Base-by-base conservation (phyloP, 2,113 vertebrate genomes). In the Ursus arctos region DNA sequence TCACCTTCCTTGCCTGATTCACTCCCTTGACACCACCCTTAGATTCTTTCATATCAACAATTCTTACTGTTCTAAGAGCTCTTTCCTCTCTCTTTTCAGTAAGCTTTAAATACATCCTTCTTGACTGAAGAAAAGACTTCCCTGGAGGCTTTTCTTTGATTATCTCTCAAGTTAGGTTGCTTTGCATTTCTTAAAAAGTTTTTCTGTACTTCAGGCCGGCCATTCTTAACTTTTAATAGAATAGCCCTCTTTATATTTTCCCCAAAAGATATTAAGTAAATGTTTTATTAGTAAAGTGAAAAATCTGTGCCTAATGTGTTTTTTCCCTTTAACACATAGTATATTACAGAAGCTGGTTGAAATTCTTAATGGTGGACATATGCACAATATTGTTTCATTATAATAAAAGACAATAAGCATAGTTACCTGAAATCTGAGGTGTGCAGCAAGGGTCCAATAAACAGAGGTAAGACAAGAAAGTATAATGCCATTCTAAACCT, bases 41-140 rank as follows among this genome's bases (percentile, higher is more conserved):
- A 89, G 11, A 72, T 82, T 88, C 31, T 95, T 86, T 95, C 43
- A 43, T 82, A 79, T 93, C 53, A 91, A 40, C 33, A 80, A 65
- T 97, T 97, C 84, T 94, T 96, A 93, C 31, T 88, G 76, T 76
- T 94, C 84, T 91, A 93, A 91, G 88, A 94, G 92, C 43, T 96
- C 72, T 93, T 93, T 94, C 69, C 65, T 77, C 43, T 96, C 43
- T 72, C 61, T 94, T 96, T 86, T 79, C 85, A 97, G 92, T 67
- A 92, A 95, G 83, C 16, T 67, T 94, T 89, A 57, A 87, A 84
- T 88, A 51, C 24, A 83, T 83, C 72, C 72, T 94, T 91, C 79
- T 92, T 95, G 59, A 95, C 90, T 80, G 13, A 10, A 84, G 90
- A 87, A 92, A 89, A 67, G n/a, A 43, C 33, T 96, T 97, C 88